Evolutionary conservation across 2,888 invertebrate species (phyloP).

Genomic region (Andrena bucephala): DNA sequence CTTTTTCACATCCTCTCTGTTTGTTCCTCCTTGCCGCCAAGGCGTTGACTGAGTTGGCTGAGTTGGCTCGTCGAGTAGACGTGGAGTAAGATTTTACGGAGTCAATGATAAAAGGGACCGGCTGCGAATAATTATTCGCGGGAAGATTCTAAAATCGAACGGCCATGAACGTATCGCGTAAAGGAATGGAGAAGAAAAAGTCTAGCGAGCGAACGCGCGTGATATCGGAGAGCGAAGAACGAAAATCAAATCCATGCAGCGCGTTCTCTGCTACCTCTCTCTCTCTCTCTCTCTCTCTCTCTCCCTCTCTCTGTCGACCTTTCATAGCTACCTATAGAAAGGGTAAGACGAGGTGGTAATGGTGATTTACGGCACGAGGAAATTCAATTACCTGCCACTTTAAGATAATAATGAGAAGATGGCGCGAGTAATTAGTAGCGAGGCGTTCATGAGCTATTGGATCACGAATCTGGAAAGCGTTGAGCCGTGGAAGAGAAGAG

Average conservation of each 20-base stretch:
- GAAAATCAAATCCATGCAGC: conserved; percentile 13
- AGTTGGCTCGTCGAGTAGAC: background rate
- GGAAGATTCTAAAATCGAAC: background rate
- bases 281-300: no score
- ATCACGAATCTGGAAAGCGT: conserved; percentile 57
- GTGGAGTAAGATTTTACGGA: background rate
- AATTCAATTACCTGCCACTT: conserved; percentile 61
- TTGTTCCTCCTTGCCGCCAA: background rate
- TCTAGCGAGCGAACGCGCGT: background rate
- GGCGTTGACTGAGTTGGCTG: background rate
- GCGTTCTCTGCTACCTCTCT: background rate
- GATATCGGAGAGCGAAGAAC: background rate
- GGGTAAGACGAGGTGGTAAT: background rate
- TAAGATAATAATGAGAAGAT: conserved; percentile 63
- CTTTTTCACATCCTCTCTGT: conserved; percentile 11
- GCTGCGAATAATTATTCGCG: background rate
- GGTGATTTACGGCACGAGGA: background rate
- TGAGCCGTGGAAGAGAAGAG: conserved; percentile 41
- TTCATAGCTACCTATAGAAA: background rate
- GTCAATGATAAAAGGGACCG: background rate
- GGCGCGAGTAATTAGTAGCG: conserved; percentile 63
- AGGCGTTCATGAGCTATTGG: conserved; percentile 49
- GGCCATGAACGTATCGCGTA: background rate
- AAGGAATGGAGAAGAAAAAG: background rate
- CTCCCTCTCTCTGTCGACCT: background rate